Percentiles rank a stretch among this genome's conserved stretches.
Evolutionary conservation across 2,888 invertebrate species (phyloP).

Genomic region (Psylliodes chrysocephalus): DNA sequence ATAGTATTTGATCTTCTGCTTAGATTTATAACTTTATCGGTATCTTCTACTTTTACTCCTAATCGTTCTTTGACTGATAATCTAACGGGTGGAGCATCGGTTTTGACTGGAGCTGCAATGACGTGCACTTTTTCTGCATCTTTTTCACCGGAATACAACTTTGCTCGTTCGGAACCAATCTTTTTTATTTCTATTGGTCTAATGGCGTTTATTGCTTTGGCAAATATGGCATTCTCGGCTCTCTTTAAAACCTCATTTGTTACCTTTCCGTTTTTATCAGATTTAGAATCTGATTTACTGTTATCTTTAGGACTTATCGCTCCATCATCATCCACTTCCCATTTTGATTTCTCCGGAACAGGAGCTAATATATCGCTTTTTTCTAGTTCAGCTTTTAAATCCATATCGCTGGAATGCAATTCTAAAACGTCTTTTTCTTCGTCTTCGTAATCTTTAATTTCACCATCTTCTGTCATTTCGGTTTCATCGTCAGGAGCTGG

Average conservation of each 20-base stretch:
- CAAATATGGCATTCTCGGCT: conserved; percentile 92
- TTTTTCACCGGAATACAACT: conserved; percentile 70
- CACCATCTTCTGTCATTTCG: conserved; percentile 45
- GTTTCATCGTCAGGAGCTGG: conserved; percentile 38
- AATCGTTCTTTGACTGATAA: conserved; percentile 83
- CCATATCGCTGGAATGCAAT: conserved; percentile 69
- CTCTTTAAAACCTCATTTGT: conserved; percentile 90
- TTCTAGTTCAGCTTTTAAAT: conserved; percentile 66
- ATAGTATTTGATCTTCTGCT: conserved; percentile 61
- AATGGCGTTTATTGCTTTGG: conserved; percentile 86
- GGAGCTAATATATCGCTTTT: conserved; percentile 75
- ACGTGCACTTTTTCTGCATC: conserved; percentile 30
- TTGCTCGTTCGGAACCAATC: conserved; percentile 75
- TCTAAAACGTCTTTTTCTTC: conserved; percentile 69
- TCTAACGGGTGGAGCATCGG: conserved; percentile 68
- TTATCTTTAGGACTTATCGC: conserved; percentile 51
- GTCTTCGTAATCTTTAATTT: conserved; percentile 59
- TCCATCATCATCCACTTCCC: conserved; percentile 82
- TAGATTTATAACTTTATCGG: conserved; percentile 69
- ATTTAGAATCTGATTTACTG: conserved; percentile 55
- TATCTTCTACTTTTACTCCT: conserved; percentile 78
- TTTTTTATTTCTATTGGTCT: conserved; percentile 77
- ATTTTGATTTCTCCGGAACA: conserved; percentile 85
- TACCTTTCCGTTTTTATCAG: conserved; percentile 72
- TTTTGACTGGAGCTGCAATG: conserved; percentile 4